These are phyloP conservation scores for Pristionchus entomophagus DNA, from an alignment of 2,888 invertebrate genomes.

Conservation along the genomic window DNA sequence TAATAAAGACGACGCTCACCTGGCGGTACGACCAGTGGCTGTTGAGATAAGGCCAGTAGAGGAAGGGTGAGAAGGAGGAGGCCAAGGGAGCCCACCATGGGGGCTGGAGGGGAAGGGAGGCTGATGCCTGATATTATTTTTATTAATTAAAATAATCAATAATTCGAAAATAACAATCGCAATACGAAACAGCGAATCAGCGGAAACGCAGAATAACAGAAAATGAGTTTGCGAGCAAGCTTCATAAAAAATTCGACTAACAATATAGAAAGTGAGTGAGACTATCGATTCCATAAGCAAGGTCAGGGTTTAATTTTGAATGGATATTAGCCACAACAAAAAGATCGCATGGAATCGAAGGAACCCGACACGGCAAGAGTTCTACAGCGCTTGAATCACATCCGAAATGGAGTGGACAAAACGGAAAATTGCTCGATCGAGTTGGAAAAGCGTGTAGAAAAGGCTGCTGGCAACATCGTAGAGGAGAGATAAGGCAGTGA, in stretches of 20 bases:
- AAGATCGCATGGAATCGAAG: too few species aligned
- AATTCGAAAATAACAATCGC: neutral
- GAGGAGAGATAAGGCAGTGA: neutral
- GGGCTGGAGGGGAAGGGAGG: neutral
- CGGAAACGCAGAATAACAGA: neutral
- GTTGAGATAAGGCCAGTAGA: neutral
- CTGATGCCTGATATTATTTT: neutral
- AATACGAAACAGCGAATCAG: neutral
- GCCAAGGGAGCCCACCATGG: neutral
- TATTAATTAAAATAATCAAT: neutral
- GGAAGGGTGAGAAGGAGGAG: neutral
- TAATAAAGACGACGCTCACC: too few species aligned
- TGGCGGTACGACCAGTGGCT: neutral
- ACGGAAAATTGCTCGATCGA: neutral
- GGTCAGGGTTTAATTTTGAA: neutral
- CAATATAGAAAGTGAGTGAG: neutral
- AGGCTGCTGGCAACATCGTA: neutral
- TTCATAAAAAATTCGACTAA: too few species aligned
- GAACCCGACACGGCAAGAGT: neutral
- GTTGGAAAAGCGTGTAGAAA: slow-evolving; percentile 8
- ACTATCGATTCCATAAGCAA: neutral
- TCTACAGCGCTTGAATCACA: neutral
- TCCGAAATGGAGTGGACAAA: neutral
- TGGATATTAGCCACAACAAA: too few species aligned
- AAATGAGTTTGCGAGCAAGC: neutral